These are phyloP conservation scores for Aphaenogaster ashmeadi DNA, from an alignment of 1,140 invertebrate genomes.

Conservation along the genomic window DNA sequence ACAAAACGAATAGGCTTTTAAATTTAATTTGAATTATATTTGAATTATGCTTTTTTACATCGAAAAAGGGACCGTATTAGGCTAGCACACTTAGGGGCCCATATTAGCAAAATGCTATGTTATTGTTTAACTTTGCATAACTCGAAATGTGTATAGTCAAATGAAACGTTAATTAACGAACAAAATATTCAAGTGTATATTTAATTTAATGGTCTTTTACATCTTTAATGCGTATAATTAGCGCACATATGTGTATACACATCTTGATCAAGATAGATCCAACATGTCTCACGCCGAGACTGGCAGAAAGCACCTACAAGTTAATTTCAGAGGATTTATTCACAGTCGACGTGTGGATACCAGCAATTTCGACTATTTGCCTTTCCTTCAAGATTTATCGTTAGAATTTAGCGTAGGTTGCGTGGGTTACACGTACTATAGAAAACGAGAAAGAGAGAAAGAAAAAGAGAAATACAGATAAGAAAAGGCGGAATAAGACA, in stretches of 20 bases:
- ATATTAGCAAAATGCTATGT: no score
- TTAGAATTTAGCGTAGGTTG: neutral
- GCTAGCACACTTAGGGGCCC: no score
- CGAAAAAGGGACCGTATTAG: no score
- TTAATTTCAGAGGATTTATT: constrained; percentile 57
- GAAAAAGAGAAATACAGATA: neutral
- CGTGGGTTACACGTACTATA: neutral
- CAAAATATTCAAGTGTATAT: no score
- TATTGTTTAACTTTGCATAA: no score
- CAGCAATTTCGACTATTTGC: constrained; percentile 55
- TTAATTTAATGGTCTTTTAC: neutral
- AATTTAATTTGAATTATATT: no score
- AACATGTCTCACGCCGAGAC: neutral
- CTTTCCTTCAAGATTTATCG: constrained; percentile 35
- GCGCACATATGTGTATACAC: neutral
- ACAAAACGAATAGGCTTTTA: no score
- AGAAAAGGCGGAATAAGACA: neutral
- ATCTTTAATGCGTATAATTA: neutral
- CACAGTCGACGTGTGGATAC: neutral
- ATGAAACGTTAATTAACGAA: no score
- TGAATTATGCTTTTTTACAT: no score
- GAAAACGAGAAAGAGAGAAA: neutral
- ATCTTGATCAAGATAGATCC: constrained; percentile 8
- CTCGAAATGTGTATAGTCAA: no score
- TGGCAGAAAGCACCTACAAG: neutral